Percentiles rank a stretch among this genome's conserved stretches.
phyloP scores from a whole-genome alignment of 2,888 invertebrate genomes.

The Pristionchus fissidentatus region DNA sequence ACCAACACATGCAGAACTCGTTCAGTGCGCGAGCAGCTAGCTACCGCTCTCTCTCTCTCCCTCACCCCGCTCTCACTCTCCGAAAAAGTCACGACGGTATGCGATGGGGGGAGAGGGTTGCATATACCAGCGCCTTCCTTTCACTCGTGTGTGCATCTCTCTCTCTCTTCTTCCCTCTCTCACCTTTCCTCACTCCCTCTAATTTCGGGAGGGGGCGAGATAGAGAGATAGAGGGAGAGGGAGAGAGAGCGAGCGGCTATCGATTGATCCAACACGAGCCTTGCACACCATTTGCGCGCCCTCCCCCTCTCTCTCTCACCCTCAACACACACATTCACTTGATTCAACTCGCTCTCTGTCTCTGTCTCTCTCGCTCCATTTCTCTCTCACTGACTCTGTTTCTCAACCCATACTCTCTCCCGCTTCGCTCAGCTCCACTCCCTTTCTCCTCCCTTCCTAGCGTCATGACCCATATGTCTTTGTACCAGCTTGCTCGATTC shows the following conservation, averaged over 20 bases:
- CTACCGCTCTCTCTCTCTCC: too few relatives aligned
- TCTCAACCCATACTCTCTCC: not conserved
- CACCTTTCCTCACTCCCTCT: not conserved
- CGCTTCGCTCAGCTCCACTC: not conserved
- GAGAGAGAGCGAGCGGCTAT: slow-evolving; percentile 4
- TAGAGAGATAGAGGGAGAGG: not conserved
- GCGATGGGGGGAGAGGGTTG: slow-evolving; percentile 13
- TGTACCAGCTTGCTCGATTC: slow-evolving; percentile 29
- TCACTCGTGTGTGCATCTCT: slow-evolving; percentile 10
- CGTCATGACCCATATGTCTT: slow-evolving; percentile 18
- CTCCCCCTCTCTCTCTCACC: slow-evolving; percentile 15
- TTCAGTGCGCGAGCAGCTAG: too few relatives aligned
- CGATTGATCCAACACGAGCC: slow-evolving; percentile 12
- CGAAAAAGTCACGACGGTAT: slow-evolving; percentile 38
- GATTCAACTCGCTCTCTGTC: slow-evolving; percentile 12
- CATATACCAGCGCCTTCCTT: slow-evolving; percentile 38
- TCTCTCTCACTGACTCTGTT: not conserved
- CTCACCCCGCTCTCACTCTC: not conserved
- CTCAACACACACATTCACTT: slow-evolving; percentile 37
- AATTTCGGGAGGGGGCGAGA: not conserved
- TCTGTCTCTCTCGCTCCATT: not conserved
- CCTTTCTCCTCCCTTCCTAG: not conserved
- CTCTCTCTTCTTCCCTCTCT: not conserved
- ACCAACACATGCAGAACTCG: not conserved
- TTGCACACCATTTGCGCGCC: slow-evolving; percentile 8